Evolutionary conservation across 2,113 vertebrate genomes (phyloP).

Genomic region (Plestiodon gilberti): DNA sequence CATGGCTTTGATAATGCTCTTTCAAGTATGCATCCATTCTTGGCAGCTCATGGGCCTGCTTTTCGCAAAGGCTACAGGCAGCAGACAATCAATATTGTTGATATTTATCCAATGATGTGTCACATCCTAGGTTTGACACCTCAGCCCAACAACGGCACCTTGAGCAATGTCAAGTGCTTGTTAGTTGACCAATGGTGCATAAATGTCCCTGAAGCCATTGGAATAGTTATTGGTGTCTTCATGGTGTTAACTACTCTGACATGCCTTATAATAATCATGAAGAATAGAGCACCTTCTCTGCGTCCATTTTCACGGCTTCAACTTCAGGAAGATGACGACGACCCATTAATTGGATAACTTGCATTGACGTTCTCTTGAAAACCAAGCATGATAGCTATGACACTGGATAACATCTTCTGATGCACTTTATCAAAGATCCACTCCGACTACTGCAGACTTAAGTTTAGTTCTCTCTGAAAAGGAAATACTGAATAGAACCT

Average conservation of each 20-base stretch:
- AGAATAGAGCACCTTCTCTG: constrained; percentile 48
- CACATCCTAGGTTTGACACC: constrained; percentile 82
- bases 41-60: constrained; percentile 87
- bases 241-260: constrained; percentile 81
- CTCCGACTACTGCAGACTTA: constrained; percentile 23
- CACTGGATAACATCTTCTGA: constrained; percentile 41
- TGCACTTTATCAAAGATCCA: constrained; percentile 51
- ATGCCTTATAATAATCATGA: constrained; percentile 80
- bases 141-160: constrained; percentile 87
- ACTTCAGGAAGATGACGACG: constrained; percentile 82
- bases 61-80: constrained; percentile 81
- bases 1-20: constrained; percentile 94
- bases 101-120: constrained; percentile 97
- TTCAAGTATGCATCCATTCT: constrained; percentile 94
- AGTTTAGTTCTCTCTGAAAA: not conserved
- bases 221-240: constrained; percentile 84
- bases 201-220: constrained; percentile 73
- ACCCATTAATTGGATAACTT: constrained; percentile 81
- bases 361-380: not conserved
- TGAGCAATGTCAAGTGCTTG: constrained; percentile 79
- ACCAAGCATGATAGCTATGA: not conserved
- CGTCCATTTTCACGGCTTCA: constrained; percentile 84
- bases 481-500: not conserved
- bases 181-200: constrained; percentile 82
- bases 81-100: constrained; percentile 79